Percentiles rank a stretch among this genome's conserved stretches.
These are phyloP conservation scores for Pseudeuparius sepicola DNA, from an alignment of 2,888 invertebrate genomes.

Conservation along the genomic window DNA sequence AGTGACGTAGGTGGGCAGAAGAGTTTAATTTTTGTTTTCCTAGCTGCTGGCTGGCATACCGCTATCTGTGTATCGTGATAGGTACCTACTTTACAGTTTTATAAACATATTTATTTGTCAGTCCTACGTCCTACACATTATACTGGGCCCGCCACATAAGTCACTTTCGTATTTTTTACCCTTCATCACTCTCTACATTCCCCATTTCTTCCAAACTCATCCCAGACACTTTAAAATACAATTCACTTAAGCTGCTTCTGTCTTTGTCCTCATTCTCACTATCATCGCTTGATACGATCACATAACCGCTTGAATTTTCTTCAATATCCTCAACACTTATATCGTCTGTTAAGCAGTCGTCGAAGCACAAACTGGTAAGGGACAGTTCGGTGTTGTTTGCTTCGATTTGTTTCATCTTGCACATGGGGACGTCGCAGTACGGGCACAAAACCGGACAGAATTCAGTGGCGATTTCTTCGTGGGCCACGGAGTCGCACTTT, in stretches of 20 bases:
- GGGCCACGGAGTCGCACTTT: conserved; percentile 31
- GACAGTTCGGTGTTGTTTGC: conserved; percentile 3
- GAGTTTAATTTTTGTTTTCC: too few species aligned
- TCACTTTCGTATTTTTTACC: too few species aligned
- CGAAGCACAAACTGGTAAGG: not conserved
- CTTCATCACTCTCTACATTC: not conserved
- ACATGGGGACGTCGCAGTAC: conserved; percentile 34
- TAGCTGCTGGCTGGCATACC: too few species aligned
- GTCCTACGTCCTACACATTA: too few species aligned
- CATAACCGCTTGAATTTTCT: conserved; percentile 3
- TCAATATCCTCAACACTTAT: not conserved
- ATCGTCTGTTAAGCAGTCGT: conserved; percentile 13
- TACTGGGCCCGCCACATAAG: too few species aligned
- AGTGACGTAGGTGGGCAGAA: too few species aligned
- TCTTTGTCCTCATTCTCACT: conserved; percentile 10
- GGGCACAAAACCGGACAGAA: conserved; percentile 29
- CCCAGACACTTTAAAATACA: conserved; percentile 7
- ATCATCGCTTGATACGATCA: not conserved
- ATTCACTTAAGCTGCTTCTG: conserved; percentile 3
- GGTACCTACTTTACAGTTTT: too few species aligned
- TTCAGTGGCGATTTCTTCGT: conserved; percentile 28
- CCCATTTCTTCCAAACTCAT: conserved; percentile 12
- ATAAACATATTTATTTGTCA: too few species aligned
- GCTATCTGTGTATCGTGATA: too few species aligned
- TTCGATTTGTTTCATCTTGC: conserved; percentile 9